Conservation (phyloP, 2,888 invertebrate species). For the Pachycephus smyrnensis region DNA sequence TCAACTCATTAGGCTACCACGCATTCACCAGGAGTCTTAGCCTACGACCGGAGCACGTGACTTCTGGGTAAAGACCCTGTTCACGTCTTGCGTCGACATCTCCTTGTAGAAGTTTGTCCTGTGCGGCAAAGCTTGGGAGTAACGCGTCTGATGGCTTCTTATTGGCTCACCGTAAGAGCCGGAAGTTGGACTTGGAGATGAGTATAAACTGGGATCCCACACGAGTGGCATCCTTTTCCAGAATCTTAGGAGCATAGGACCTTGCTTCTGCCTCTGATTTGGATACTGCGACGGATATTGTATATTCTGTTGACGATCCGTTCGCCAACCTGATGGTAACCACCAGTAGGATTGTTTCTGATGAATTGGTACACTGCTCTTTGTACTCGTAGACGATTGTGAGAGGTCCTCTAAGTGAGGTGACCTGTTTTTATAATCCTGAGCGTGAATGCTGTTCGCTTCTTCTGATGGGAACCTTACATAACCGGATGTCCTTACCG, state of each 20-base stretch:
- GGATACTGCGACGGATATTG: background rate
- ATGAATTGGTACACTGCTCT: slow-evolving; percentile 41
- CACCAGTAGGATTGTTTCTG: slow-evolving; percentile 49
- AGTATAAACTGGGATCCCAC: slow-evolving; percentile 47
- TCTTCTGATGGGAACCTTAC: slow-evolving; percentile 56
- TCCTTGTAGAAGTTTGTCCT: slow-evolving; percentile 36
- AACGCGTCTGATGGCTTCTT: background rate
- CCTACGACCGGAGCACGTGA: slow-evolving; percentile 30
- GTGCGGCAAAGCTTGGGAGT: slow-evolving; percentile 12
- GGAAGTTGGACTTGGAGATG: background rate
- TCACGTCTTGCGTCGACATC: slow-evolving; percentile 34
- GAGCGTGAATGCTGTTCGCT: slow-evolving; percentile 57
- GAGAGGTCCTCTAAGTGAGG: slow-evolving; percentile 33
- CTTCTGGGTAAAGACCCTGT: slow-evolving; percentile 32
- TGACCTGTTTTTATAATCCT: slow-evolving; percentile 48
- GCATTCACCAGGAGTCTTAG: slow-evolving; percentile 20
- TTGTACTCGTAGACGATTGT: slow-evolving; percentile 38
- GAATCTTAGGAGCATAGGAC: slow-evolving; percentile 47
- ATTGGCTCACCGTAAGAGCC: background rate
- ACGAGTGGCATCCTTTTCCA: slow-evolving; percentile 56
- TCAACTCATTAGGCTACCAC: background rate
- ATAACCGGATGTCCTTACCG: slow-evolving; percentile 26
- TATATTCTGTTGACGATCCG: slow-evolving; percentile 35
- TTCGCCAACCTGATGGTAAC: slow-evolving; percentile 37
- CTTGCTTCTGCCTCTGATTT: slow-evolving; percentile 40